Conservation (phyloP, 2,797 vertebrate genomes). For the Diplodus puntazzo region DNA sequence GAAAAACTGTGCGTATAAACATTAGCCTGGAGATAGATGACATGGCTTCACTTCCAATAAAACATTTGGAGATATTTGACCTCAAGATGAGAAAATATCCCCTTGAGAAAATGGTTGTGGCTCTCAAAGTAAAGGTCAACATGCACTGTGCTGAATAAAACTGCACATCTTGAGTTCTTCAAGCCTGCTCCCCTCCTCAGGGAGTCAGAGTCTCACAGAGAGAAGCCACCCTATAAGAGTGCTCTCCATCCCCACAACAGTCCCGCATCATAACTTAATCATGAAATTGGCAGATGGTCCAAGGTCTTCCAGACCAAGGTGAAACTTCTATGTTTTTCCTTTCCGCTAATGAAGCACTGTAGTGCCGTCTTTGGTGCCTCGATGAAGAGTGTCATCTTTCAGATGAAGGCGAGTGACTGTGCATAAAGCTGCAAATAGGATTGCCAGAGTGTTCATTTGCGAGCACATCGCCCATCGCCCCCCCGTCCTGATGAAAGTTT, state of each 20-base stretch:
- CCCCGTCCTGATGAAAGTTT: slow-evolving; percentile 28
- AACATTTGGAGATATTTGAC: slow-evolving; percentile 10
- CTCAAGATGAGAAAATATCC: not conserved
- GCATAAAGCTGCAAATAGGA: slow-evolving; percentile 42
- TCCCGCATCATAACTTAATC: slow-evolving; percentile 64
- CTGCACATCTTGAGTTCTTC: not conserved
- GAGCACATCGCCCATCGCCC: not conserved
- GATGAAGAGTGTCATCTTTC: slow-evolving; percentile 45
- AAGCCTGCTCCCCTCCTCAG: not conserved
- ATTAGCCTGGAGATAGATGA: not conserved
- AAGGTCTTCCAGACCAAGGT: slow-evolving; percentile 62
- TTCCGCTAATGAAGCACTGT: slow-evolving; percentile 45
- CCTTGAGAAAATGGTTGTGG: not conserved
- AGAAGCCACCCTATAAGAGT: not conserved
- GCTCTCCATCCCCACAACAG: slow-evolving; percentile 16
- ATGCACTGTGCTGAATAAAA: not conserved
- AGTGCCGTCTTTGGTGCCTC: slow-evolving; percentile 12
- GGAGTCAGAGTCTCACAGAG: not conserved
- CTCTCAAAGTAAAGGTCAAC: not conserved
- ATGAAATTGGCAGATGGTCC: slow-evolving; percentile 60
- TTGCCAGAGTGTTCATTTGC: slow-evolving; percentile 15
- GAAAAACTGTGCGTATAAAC: slow-evolving; percentile 10
- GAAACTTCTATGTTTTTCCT: slow-evolving; percentile 40
- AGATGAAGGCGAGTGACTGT: slow-evolving; percentile 47
- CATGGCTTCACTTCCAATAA: slow-evolving; percentile 4